Conservation (phyloP, 2,113 vertebrate species). For the Oceanodroma tethys region DNA sequence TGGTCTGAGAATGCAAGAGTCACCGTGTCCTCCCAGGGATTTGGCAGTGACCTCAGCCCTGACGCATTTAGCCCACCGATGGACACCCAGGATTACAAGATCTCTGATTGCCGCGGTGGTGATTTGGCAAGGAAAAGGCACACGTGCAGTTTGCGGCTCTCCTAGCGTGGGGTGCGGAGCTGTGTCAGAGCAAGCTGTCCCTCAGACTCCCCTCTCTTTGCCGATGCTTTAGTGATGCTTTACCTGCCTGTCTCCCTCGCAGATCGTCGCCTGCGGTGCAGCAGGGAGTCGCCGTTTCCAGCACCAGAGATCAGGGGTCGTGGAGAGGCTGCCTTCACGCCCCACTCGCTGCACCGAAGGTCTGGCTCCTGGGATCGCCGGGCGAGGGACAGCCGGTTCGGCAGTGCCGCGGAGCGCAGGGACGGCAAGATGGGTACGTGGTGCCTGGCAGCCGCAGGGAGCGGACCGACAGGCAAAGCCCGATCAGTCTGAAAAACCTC, state of each 20-base stretch:
- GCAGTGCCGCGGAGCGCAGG: accelerated
- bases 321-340: not conserved
- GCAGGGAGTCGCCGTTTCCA: not conserved
- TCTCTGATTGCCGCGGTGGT: accelerated
- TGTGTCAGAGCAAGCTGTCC: not conserved
- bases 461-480: not conserved
- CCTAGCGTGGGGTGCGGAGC: accelerated
- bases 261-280: not conserved
- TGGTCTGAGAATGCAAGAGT: not conserved
- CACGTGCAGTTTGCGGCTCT: not conserved
- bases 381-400: accelerated
- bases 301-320: not conserved
- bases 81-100: not conserved
- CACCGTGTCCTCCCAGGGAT: not conserved
- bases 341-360: not conserved
- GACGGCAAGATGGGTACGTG: accelerated
- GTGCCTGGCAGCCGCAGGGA: not conserved
- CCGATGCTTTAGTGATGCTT: not conserved
- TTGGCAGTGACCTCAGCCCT: not conserved
- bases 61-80: accelerated
- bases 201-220: not conserved
- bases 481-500: not conserved
- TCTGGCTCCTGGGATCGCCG: not conserved
- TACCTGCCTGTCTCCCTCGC: not conserved
- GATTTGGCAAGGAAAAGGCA: not conserved